Evolutionary conservation across 2,797 vertebrate species (phyloP), one percentile per base, ranked within the genome.

Genomic region (Gila robusta): DNA sequence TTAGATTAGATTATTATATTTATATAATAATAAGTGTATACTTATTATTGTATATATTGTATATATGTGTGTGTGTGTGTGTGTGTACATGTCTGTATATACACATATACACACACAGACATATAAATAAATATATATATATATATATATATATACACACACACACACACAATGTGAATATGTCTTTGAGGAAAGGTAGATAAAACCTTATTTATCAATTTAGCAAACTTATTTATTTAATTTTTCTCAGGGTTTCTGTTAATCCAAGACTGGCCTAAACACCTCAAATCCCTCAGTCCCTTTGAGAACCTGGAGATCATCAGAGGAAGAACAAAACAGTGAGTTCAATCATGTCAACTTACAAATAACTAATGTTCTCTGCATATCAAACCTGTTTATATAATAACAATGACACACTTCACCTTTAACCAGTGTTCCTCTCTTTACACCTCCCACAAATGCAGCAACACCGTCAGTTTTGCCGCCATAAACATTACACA

Each of bases 241-340:
- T 79, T 82, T 49, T 92, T 64, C 88, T 26, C 86, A 99, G 98
- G 98, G 2, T 97, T 94, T 92, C 91, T 99, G 90, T 81, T 97
- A 89, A 97, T 99, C 90, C 96, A 97, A 88, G 93, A 91, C 35
- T 99, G 97, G 98, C 97, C 98, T 0, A 83, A 92, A 85, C 96
- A 97, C 70, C 87, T 94, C 85, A 96, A 94, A 0, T 97, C 97
- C 86, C 96, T 99, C 81, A 96, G 96, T 1, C 96, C 95, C 78
- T 99, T 99, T 0, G 97, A 98, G 93, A 98, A 99, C 92, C 95
- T 99, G 91, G 95, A 98, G 94, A 96, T 97, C 90, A 98, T 99
- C 91, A 94, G 97, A 85, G 98, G 98, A 89, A 95, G 98, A 91
- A 97, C 96, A 8, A 96, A 94, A 39, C 94, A 90, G 97, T 98